Percentiles rank a stretch among this genome's conserved stretches.
Conservation (phyloP, 2,797 vertebrate genomes). For the Periparus ater region DNA sequence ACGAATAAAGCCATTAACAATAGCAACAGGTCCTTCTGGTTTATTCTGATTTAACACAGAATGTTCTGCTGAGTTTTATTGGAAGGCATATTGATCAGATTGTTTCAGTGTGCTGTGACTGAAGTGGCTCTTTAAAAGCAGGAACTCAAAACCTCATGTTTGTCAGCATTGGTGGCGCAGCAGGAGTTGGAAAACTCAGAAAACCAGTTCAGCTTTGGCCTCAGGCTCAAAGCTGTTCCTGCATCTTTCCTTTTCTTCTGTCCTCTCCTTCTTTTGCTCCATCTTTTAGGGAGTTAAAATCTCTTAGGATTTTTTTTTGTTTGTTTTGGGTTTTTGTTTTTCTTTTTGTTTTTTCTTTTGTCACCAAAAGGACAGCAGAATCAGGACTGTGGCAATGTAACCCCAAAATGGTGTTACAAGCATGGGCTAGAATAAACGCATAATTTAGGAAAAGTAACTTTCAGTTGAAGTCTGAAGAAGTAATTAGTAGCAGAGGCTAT, state of each 20-base stretch:
- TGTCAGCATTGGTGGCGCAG: not conserved
- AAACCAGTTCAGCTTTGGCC: not conserved
- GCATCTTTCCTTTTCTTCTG: not conserved
- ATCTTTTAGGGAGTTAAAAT: not conserved
- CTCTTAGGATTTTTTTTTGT: too few relatives aligned
- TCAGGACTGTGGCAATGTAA: not conserved
- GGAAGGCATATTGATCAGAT: slow-evolving; percentile 29
- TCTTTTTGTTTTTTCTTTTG: not conserved
- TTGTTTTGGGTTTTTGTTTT: not conserved
- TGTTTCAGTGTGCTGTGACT: slow-evolving; percentile 2
- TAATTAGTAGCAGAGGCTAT: not conserved
- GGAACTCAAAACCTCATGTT: not conserved
- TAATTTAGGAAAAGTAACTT: not conserved
- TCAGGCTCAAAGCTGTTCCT: not conserved
- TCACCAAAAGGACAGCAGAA: not conserved
- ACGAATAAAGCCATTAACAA: not conserved
- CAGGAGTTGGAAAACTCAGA: not conserved
- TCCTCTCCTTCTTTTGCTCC: not conserved
- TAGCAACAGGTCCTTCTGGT: not conserved
- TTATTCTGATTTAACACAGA: slow-evolving; percentile 8
- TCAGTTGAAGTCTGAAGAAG: not conserved
- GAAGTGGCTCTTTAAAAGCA: slow-evolving; percentile 18
- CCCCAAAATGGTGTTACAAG: not conserved
- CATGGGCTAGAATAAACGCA: not conserved
- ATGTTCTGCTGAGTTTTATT: not conserved